These are phyloP conservation scores for Spilarctia lutea DNA, from an alignment of 2,888 invertebrate species.

Conservation along the genomic window DNA sequence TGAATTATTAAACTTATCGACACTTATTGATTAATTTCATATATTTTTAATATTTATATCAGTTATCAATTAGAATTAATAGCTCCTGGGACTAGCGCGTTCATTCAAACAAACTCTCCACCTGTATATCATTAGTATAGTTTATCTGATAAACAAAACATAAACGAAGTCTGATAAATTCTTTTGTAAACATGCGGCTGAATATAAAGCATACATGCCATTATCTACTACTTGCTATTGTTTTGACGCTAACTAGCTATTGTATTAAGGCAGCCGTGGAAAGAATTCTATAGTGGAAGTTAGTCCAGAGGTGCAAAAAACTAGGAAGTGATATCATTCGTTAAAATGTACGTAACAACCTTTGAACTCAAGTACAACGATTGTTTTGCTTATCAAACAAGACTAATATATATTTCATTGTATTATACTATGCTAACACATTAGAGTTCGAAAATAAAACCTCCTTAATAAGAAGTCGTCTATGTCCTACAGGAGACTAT, in stretches of 20 bases:
- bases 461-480: too few relatives aligned
- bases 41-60: too few relatives aligned
- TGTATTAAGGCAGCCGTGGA: conserved; percentile 57
- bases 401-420: neutral
- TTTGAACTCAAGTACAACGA: neutral
- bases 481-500: too few relatives aligned
- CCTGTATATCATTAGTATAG: too few relatives aligned
- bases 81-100: too few relatives aligned
- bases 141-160: conserved; percentile 1
- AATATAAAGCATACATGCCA: conserved; percentile 36
- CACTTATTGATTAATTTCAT: too few relatives aligned
- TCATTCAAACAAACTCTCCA: too few relatives aligned
- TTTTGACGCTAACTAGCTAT: conserved; percentile 65
- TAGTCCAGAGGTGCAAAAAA: conserved; percentile 47
- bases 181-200: conserved; percentile 23
- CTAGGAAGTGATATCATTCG: conserved; percentile 62
- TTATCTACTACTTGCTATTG: conserved; percentile 53
- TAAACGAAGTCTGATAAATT: conserved; percentile 20
- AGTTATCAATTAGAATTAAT: too few relatives aligned
- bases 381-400: neutral
- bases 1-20: too few relatives aligned
- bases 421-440: neutral
- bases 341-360: conserved; percentile 43
- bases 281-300: conserved; percentile 48
- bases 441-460: too few relatives aligned